phyloP scores from a whole-genome alignment of 2,113 vertebrate species.

The Takifugu flavidus region DNA sequence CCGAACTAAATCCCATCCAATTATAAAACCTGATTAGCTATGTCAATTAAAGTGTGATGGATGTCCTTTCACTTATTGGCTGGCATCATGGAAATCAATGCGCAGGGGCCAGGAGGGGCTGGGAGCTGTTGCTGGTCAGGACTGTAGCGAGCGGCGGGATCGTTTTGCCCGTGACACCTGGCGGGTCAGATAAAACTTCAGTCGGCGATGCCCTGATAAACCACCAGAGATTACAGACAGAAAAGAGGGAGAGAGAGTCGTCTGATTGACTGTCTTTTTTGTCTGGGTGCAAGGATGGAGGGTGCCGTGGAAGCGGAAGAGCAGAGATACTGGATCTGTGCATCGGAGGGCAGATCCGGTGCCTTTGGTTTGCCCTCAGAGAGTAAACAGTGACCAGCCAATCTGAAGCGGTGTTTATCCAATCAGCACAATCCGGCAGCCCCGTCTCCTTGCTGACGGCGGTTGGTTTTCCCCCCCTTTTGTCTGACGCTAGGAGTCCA shows the following conservation, averaged over 20 bases:
- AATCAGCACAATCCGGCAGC: constrained; percentile 46
- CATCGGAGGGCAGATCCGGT: constrained; percentile 35
- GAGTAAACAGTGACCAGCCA: constrained; percentile 51
- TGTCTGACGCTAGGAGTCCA: constrained; percentile 24
- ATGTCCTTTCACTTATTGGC: constrained; percentile 79
- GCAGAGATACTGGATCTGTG: constrained; percentile 47
- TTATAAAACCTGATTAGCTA: constrained; percentile 84
- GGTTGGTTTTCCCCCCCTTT: constrained; percentile 36
- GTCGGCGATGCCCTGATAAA: constrained; percentile 69
- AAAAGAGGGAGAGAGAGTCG: constrained; percentile 41
- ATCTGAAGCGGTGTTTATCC: constrained; percentile 54
- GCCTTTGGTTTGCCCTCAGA: constrained; percentile 59
- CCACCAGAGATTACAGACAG: constrained; percentile 51
- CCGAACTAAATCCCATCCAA: constrained; percentile 76
- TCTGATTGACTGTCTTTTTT: constrained; percentile 60
- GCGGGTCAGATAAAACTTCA: constrained; percentile 72
- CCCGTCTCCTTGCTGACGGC: constrained; percentile 47
- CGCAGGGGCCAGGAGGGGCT: constrained; percentile 23
- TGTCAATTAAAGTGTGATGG: constrained; percentile 83
- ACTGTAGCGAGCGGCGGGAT: constrained; percentile 44
- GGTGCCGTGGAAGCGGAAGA: constrained; percentile 15
- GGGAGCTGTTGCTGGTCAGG: constrained; percentile 37
- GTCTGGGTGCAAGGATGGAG: constrained; percentile 30
- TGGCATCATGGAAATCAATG: constrained; percentile 70
- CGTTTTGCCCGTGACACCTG: constrained; percentile 62